Evolutionary conservation across 2,113 vertebrate species (phyloP).

Genomic region (Dinomys branickii): DNA sequence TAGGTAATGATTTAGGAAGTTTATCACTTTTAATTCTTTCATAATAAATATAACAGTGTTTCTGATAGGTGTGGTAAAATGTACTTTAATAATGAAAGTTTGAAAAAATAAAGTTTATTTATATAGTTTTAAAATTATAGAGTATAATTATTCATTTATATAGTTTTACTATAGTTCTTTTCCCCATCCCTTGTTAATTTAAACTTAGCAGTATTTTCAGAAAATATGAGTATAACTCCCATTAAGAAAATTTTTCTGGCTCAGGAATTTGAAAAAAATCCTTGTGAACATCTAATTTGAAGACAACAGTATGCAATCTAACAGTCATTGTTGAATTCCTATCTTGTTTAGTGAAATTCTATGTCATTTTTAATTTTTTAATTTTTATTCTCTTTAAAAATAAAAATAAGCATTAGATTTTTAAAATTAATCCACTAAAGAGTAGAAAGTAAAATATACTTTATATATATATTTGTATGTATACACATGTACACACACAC

Average conservation of each 20-base stretch:
- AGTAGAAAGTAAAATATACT: neutral
- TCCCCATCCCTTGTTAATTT: neutral
- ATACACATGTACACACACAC: neutral
- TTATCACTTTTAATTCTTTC: neutral
- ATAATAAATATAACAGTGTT: neutral
- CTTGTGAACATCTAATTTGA: neutral
- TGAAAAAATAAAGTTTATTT: neutral
- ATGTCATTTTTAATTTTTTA: no score
- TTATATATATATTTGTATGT: neutral
- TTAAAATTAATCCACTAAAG: constrained; percentile 24
- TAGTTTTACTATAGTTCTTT: neutral
- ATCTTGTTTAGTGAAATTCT: no score
- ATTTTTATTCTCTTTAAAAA: no score
- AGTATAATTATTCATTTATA: neutral
- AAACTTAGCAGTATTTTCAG: neutral
- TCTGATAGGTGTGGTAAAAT: constrained; percentile 33
- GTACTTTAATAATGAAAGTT: constrained; percentile 50
- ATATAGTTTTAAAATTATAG: neutral
- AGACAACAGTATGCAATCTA: no score
- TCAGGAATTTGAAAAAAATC: constrained; percentile 19
- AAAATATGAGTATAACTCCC: neutral
- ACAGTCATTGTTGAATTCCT: no score
- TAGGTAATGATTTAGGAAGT: neutral
- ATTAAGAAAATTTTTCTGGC: neutral
- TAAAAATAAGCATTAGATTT: neutral